Percentiles rank a stretch among this genome's conserved stretches.
Conservation (phyloP, 2,888 invertebrate genomes). For the Campoletis raptor region DNA sequence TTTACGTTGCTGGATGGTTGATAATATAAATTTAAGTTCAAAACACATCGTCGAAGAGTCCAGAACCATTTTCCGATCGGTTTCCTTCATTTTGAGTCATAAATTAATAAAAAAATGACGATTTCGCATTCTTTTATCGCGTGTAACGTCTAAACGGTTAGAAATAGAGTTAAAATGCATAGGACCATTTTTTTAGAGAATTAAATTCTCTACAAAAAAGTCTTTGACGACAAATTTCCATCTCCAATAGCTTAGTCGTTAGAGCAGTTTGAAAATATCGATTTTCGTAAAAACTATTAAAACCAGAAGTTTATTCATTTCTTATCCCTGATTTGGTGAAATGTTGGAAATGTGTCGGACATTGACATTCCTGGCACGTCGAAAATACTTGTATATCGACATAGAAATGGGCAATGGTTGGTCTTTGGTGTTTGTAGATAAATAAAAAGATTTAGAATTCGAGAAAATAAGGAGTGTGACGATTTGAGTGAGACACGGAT, state of each 20-base stretch:
- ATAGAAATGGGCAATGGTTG: neutral
- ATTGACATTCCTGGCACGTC: neutral
- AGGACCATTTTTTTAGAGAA: neutral
- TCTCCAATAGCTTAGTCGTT: neutral
- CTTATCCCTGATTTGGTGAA: too few species aligned
- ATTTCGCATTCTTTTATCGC: neutral
- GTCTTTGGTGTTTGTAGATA: neutral
- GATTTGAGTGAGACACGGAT: neutral
- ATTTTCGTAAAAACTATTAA: neutral
- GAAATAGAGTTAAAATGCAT: neutral
- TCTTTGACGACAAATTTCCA: neutral
- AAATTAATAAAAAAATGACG: neutral
- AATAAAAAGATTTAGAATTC: neutral
- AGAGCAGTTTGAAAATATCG: neutral
- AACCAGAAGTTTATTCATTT: neutral
- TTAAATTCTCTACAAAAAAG: neutral
- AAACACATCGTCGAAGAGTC: neutral
- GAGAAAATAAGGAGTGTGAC: neutral
- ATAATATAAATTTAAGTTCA: neutral
- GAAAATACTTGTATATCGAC: neutral
- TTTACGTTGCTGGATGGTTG: neutral
- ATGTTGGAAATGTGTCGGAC: neutral
- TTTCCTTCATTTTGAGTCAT: neutral
- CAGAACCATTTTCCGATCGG: neutral
- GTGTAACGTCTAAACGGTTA: neutral